Percentiles rank a stretch among this genome's conserved stretches.
Evolutionary conservation across 2,797 vertebrate species (phyloP).

Genomic region (Smutsia temminckii): DNA sequence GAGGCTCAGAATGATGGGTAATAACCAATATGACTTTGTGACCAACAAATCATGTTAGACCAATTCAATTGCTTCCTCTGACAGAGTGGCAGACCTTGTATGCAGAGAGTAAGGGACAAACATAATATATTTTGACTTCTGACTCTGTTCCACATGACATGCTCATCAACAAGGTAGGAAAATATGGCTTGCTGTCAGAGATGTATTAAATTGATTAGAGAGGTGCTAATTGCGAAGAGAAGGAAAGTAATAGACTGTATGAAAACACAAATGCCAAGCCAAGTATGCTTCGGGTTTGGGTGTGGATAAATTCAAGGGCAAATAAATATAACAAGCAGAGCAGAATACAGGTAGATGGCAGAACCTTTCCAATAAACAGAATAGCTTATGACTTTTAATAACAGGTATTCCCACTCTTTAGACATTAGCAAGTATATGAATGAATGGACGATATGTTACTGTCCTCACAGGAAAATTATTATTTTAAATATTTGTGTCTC

Average conservation of each 20-base stretch:
- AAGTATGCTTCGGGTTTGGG: constrained; percentile 39
- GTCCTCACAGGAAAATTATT: not conserved
- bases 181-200: constrained; percentile 74
- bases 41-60: constrained; percentile 86
- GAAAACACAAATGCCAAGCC: constrained; percentile 50
- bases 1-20: constrained; percentile 82
- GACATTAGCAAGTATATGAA: not conserved
- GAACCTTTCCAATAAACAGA: constrained; percentile 13
- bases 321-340: constrained; percentile 34
- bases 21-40: constrained; percentile 83
- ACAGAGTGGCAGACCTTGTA: constrained; percentile 81
- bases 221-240: constrained; percentile 72
- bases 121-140: constrained; percentile 82
- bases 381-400: constrained; percentile 44
- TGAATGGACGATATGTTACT: constrained; percentile 1
- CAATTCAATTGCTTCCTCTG: constrained; percentile 83
- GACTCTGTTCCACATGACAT: constrained; percentile 79
- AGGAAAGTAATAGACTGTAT: constrained; percentile 55
- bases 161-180: constrained; percentile 76
- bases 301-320: constrained; percentile 71
- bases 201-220: constrained; percentile 78
- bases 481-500: constrained; percentile 48
- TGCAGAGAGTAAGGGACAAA: constrained; percentile 73
- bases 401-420: not conserved
- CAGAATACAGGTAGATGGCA: not conserved